phyloP scores from a whole-genome alignment of 2,888 invertebrate species.

The Ochropacha duplaris region DNA sequence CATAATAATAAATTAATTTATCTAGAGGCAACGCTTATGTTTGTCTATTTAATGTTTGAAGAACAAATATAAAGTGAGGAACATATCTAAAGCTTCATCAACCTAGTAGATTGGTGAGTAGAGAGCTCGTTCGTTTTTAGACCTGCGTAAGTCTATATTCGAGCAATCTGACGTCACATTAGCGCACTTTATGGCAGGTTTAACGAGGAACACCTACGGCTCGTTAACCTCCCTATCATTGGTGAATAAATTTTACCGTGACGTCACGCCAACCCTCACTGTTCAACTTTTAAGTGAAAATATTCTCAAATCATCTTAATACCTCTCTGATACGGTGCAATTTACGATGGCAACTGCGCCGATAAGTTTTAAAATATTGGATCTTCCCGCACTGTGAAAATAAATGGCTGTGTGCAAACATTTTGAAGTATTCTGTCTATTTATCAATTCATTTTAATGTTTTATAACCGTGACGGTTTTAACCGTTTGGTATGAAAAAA shows the following conservation, averaged over 20 bases:
- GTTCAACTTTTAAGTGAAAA: constrained; percentile 41
- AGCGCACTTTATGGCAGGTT: constrained; percentile 60
- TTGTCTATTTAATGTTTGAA: background rate
- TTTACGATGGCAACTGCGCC: constrained; percentile 22
- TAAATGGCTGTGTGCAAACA: constrained; percentile 50
- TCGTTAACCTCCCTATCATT: constrained; percentile 67
- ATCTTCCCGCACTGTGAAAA: constrained; percentile 33
- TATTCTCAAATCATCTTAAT: constrained; percentile 38
- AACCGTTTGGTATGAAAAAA: background rate
- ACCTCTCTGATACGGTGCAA: constrained; percentile 31
- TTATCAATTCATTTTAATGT: constrained; percentile 36
- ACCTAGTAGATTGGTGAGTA: constrained; percentile 27
- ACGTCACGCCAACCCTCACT: constrained; percentile 44
- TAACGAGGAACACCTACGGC: constrained; percentile 63
- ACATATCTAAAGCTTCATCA: background rate
- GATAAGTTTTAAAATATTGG: constrained; percentile 46
- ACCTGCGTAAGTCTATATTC: constrained; percentile 36
- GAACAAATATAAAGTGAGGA: background rate
- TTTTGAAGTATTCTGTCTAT: constrained; percentile 43
- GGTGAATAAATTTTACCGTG: constrained; percentile 55
- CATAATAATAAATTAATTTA: constrained; percentile 22
- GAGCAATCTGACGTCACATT: constrained; percentile 59
- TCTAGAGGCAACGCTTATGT: background rate
- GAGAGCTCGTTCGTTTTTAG: constrained; percentile 24
- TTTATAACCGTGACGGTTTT: constrained; percentile 13